Evolutionary conservation across 30 jellyfish, hydroid and myxozoan genomes (phyloP).

Genomic region (Aurelia coerulea): DNA sequence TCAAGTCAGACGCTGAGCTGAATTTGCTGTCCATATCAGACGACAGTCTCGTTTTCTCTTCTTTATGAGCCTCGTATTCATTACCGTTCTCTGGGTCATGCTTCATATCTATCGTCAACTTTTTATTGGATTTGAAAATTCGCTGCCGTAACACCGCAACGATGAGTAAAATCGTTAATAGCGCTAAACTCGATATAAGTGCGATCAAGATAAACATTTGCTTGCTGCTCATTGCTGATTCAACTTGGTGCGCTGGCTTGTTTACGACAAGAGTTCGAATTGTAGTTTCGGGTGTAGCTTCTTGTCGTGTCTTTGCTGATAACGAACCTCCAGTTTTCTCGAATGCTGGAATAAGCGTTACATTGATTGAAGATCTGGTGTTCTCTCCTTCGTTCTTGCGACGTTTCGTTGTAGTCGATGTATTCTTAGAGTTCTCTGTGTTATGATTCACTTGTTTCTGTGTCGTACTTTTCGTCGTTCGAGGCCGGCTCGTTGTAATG

Average conservation of each 20-base stretch:
- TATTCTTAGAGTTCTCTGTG: background rate
- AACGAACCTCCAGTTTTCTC: background rate
- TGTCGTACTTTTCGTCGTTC: background rate
- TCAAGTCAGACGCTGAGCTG: conserved; percentile 38
- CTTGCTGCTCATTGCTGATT: conserved; percentile 23
- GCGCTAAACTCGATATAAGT: conserved; percentile 51
- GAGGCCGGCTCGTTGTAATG: background rate
- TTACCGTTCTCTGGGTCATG: conserved; percentile 54
- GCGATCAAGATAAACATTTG: conserved; percentile 60
- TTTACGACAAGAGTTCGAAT: conserved; percentile 29
- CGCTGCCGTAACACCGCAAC: conserved; percentile 64
- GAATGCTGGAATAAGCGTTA: conserved; percentile 10
- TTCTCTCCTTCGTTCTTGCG: background rate
- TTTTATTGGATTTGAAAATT: conserved; percentile 43
- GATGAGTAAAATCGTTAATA: conserved; percentile 50
- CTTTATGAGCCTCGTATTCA: conserved; percentile 2
- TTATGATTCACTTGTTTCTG: background rate
- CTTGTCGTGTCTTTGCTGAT: conserved; percentile 12
- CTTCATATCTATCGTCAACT: conserved; percentile 53
- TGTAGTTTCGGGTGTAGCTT: conserved; percentile 11
- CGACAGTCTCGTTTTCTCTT: conserved; percentile 21
- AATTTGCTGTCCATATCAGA: conserved; percentile 22
- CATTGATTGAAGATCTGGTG: background rate
- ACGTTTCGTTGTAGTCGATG: background rate
- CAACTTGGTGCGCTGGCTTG: conserved; percentile 11